Conservation (phyloP, 2,113 vertebrate species). For the Dolichallabes microphthalmus region DNA sequence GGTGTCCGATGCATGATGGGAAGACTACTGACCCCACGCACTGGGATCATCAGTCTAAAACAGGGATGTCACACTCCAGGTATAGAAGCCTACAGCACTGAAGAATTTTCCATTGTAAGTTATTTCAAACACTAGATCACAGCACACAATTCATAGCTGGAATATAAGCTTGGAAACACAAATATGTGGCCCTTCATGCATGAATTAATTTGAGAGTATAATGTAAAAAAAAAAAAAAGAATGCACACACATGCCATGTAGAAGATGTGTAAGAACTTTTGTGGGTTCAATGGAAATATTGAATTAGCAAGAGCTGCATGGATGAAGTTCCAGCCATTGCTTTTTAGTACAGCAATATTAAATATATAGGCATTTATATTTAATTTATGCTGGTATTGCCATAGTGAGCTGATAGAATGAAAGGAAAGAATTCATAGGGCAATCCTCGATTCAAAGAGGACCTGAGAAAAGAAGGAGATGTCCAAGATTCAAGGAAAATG, state of each 20-base stretch:
- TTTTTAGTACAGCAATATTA: not conserved
- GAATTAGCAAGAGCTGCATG: not conserved
- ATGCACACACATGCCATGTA: not conserved
- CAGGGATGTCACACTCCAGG: not conserved
- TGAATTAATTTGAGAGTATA: not conserved
- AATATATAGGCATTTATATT: too few relatives aligned
- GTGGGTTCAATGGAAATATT: not conserved
- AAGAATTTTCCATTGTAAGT: not conserved
- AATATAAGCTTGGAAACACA: not conserved
- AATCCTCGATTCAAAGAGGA: not conserved
- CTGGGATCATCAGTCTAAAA: slow-evolving; percentile 46
- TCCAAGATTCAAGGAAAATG: not conserved
- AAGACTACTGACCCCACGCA: slow-evolving; percentile 45
- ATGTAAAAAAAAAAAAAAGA: not conserved
- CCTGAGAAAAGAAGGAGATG: not conserved
- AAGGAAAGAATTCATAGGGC: not conserved
- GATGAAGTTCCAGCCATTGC: not conserved
- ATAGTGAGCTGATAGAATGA: not conserved
- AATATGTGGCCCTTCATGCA: not conserved
- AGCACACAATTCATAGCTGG: not conserved
- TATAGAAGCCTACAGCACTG: not conserved
- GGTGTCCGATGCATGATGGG: slow-evolving; percentile 51
- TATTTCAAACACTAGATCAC: not conserved
- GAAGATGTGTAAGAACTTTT: not conserved
- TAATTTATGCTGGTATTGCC: too few relatives aligned